Evolutionary conservation across 2,888 invertebrate species (phyloP).

Genomic region (Bunonema sp.): DNA sequence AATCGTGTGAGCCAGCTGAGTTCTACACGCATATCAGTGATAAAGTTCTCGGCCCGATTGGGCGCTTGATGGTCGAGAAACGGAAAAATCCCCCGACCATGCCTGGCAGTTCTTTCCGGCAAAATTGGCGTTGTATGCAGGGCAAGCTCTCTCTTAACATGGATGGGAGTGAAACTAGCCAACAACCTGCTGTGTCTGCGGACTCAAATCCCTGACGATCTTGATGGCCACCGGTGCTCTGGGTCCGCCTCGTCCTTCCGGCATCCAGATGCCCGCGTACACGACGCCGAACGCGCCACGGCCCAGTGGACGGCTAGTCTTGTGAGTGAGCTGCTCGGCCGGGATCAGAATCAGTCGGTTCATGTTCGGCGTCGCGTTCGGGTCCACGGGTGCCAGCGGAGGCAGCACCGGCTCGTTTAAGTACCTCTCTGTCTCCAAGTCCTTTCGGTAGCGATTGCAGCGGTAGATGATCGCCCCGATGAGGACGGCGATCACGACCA

Average conservation of each 20-base stretch:
- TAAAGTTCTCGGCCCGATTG: too few species aligned
- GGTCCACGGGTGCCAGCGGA: too few species aligned
- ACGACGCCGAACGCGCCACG: slow-evolving; percentile 37
- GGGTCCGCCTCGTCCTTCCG: slow-evolving; percentile 5
- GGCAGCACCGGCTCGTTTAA: slow-evolving; percentile 10
- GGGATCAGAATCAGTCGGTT: slow-evolving; percentile 25
- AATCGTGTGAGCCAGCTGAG: too few species aligned
- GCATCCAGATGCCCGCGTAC: slow-evolving; percentile 29
- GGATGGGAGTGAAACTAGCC: not conserved
- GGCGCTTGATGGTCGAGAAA: too few species aligned
- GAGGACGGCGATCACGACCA: slow-evolving; percentile 5
- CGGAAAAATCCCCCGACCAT: too few species aligned
- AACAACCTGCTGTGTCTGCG: slow-evolving; percentile 5
- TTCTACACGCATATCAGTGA: too few species aligned
- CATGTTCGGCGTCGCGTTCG: too few species aligned
- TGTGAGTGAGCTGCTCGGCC: slow-evolving; percentile 20
- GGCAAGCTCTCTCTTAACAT: too few species aligned
- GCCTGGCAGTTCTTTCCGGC: too few species aligned
- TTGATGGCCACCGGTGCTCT: slow-evolving; percentile 32
- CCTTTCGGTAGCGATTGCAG: slow-evolving; percentile 14
- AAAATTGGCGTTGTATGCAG: too few species aligned
- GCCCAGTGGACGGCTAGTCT: slow-evolving; percentile 13
- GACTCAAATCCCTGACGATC: slow-evolving; percentile 10
- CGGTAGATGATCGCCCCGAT: slow-evolving; percentile 14
- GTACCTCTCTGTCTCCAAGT: slow-evolving; percentile 14